Base-by-base conservation (phyloP, 2,888 invertebrate genomes). In the Autographa gamma region DNA sequence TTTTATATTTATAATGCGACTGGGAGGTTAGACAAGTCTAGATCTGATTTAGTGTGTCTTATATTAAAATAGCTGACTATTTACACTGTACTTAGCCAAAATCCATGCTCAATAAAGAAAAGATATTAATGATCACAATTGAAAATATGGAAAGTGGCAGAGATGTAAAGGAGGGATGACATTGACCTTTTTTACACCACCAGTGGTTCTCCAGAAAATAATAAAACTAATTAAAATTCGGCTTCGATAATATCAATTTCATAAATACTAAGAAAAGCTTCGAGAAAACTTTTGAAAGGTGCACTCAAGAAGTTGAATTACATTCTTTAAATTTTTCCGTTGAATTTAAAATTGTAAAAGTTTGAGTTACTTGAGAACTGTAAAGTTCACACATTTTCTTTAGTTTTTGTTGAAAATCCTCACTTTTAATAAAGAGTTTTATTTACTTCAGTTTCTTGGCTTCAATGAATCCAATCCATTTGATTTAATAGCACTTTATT, bases 321-420 rank as follows among this genome's bases (percentile, higher is more conserved):
- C n/a, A 48, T 48, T 48, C 48, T n/a, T 48, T 48, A 48, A 48
- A 43, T 7, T n/a, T 48, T 48, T n/a, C 48, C 48, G n/a, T 48
- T 48, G 48, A 48, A 48, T 48, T n/a, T 48, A n/a, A 48, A 48
- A 48, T 48, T 48, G n/a, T n/a, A n/a, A 48, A 48, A 48, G 48
- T 48, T 48, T n/a, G n/a, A 48, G n/a, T 48, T 48, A 48, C 48
- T 48, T 48, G 48, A n/a, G 48, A 48, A 25, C 25, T 25, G 25
- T 25, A 25, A 25, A 48, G 48, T 48, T 48, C 48, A 48, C n/a
- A n/a, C 48, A n/a, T 48, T 48, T 48, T n/a, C 48, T n/a, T 48
- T 43, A 16, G 14, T 48, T 48, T 48, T 48, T 48, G 48, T 48
- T 48, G 14, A 48, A 48, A 48, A n/a, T 48, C n/a, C 48, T 48